A percentile compares a stretch with the other conserved stretches of the same genome.
Conservation (phyloP, 2,888 invertebrate genomes). For the Teleogryllus oceanicus region DNA sequence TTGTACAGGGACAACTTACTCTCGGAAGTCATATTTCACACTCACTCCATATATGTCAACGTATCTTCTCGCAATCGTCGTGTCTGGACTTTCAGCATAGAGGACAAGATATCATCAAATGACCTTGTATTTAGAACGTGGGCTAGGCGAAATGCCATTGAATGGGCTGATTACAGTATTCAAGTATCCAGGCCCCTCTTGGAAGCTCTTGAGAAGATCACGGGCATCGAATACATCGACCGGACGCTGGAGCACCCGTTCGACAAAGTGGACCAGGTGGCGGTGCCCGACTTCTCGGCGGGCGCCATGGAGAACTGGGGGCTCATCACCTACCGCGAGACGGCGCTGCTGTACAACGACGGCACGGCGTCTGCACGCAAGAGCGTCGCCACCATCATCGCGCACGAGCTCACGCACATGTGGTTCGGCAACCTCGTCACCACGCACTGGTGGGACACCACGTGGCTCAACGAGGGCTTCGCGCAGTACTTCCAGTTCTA, state of each 20-base stretch:
- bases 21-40: neutral
- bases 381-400: slow-evolving; percentile 44
- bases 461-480: slow-evolving; percentile 54
- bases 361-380: slow-evolving; percentile 5
- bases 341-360: neutral
- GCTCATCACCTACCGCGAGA: slow-evolving; percentile 54
- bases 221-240: slow-evolving; percentile 37
- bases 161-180: neutral
- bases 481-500: slow-evolving; percentile 54
- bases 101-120: neutral
- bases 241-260: slow-evolving; percentile 42
- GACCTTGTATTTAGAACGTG: slow-evolving; percentile 38
- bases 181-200: neutral
- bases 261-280: slow-evolving; percentile 51
- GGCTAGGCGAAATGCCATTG: slow-evolving; percentile 48
- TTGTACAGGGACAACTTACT: neutral
- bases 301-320: slow-evolving; percentile 66
- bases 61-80: slow-evolving; percentile 53
- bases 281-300: slow-evolving; percentile 42
- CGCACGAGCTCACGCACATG: slow-evolving; percentile 57
- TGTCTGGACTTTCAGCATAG: slow-evolving; percentile 41
- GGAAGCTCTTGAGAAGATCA: neutral
- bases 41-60: slow-evolving; percentile 62
- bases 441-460: slow-evolving; percentile 47
- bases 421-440: slow-evolving; percentile 52